Percentiles rank a stretch among this genome's conserved stretches.
Conservation (phyloP, 2,797 vertebrate species). For the Apogon hyalosoma region DNA sequence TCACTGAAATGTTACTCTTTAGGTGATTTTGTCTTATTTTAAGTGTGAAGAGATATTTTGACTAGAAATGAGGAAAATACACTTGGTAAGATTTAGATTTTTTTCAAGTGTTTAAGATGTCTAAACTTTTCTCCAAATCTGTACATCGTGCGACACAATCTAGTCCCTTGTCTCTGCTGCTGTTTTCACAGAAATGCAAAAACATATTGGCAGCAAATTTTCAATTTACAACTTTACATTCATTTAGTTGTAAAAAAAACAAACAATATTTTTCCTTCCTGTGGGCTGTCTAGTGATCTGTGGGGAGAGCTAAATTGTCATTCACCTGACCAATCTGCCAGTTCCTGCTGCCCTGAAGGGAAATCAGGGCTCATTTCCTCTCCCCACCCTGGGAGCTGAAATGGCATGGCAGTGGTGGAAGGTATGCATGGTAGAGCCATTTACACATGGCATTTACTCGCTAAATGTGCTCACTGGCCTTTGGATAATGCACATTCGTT, state of each 20-base stretch:
- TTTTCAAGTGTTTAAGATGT: neutral
- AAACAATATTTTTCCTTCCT: slow-evolving; percentile 12
- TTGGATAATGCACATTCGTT: slow-evolving; percentile 59
- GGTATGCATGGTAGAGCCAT: slow-evolving; percentile 38
- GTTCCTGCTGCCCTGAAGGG: slow-evolving; percentile 28
- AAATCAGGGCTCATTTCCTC: slow-evolving; percentile 40
- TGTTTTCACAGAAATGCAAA: slow-evolving; percentile 17
- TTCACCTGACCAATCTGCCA: slow-evolving; percentile 55
- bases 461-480: slow-evolving; percentile 70
- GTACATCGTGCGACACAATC: neutral
- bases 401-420: slow-evolving; percentile 47
- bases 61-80: too few relatives aligned
- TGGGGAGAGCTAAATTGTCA: slow-evolving; percentile 30
- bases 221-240: neutral
- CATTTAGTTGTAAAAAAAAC: slow-evolving; percentile 14
- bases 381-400: slow-evolving; percentile 27
- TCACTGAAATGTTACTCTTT: too few relatives aligned
- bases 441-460: slow-evolving; percentile 73
- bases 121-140: slow-evolving; percentile 19
- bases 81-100: too few relatives aligned
- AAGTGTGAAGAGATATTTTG: too few relatives aligned
- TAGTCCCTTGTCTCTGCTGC: neutral
- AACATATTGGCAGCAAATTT: slow-evolving; percentile 32
- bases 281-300: slow-evolving; percentile 22
- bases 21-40: too few relatives aligned